phyloP scores from a whole-genome alignment of 2,113 vertebrate species.

The Oxyruncus cristatus region DNA sequence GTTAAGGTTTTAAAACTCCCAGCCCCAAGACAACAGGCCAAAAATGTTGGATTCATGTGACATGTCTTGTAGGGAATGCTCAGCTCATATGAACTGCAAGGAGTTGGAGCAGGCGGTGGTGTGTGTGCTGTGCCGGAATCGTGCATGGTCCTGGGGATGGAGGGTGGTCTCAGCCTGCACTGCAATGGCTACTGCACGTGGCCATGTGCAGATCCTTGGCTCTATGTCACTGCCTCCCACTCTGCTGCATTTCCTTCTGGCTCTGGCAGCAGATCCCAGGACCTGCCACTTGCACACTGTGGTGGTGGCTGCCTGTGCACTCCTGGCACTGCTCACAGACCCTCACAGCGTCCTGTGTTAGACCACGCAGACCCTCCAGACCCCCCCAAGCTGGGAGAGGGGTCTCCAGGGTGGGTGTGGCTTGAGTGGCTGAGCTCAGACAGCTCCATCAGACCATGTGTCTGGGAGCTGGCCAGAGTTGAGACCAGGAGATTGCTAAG shows the following conservation, averaged over 20 bases:
- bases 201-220: not conserved
- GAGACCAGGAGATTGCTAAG: not conserved
- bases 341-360: not conserved
- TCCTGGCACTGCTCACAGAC: not conserved
- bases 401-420: not conserved
- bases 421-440: not conserved
- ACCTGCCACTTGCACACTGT: not conserved
- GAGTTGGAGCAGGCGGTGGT: not conserved
- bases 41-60: fast-evolving
- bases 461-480: not conserved
- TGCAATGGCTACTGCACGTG: fast-evolving
- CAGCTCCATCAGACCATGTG: not conserved
- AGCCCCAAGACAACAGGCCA: not conserved
- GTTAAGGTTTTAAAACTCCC: not conserved
- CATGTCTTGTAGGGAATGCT: not conserved
- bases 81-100: not conserved
- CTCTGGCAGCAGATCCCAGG: not conserved
- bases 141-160: fast-evolving
- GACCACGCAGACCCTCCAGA: not conserved
- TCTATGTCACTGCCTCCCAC: not conserved
- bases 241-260: not conserved
- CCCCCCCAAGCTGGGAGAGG: not conserved
- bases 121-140: not conserved
- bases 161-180: not conserved
- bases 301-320: not conserved